Evolutionary conservation across 2,113 vertebrate genomes (phyloP).

Genomic region (Pitta sordida): DNA sequence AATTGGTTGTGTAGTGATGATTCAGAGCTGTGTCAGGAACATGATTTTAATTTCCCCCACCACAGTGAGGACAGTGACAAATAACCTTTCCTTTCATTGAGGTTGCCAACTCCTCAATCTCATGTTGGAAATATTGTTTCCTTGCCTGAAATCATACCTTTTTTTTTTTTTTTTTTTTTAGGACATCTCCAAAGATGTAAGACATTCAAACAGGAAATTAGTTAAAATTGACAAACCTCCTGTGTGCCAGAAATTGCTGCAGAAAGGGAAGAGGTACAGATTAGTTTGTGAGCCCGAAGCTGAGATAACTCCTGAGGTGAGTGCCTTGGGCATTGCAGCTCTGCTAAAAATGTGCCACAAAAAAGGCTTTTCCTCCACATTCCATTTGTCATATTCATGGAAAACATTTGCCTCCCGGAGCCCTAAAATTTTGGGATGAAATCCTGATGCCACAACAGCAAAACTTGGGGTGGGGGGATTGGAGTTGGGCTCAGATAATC

Average conservation of each 20-base stretch:
- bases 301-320: slow-evolving; percentile 81
- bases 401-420: neutral
- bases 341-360: neutral
- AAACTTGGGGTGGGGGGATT: neutral
- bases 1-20: neutral
- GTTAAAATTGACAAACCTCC: slow-evolving; percentile 81
- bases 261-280: slow-evolving; percentile 77
- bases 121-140: no score
- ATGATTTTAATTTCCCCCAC: neutral
- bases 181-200: slow-evolving; percentile 78
- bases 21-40: slow-evolving; percentile 1
- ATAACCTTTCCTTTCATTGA: neutral
- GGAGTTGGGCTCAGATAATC: neutral
- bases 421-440: neutral
- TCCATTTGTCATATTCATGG: neutral
- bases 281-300: slow-evolving; percentile 81
- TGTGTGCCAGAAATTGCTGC: slow-evolving; percentile 76
- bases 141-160: no score
- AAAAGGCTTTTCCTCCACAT: neutral
- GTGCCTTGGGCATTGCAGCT: neutral
- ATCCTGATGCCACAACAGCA: neutral
- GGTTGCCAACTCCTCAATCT: neutral
- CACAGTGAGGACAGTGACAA: neutral
- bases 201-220: slow-evolving; percentile 75
- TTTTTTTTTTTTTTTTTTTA: slow-evolving; percentile 25